Evolutionary conservation across 1,140 invertebrate genomes (phyloP).

Genomic region (Atopsyche davidsoni): DNA sequence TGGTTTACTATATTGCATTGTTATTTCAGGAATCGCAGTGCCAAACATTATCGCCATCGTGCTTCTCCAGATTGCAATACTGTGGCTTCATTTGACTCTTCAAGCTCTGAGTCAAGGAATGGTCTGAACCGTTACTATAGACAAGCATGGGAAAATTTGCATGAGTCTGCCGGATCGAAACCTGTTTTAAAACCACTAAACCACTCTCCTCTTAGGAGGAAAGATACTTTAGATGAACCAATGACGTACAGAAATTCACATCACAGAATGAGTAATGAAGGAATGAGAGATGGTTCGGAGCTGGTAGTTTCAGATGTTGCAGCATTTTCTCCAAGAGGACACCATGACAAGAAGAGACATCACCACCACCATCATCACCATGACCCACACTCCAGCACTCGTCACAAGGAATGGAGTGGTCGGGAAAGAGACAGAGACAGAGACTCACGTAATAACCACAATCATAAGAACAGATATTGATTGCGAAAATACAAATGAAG

Average conservation of each 20-base stretch:
- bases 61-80: constrained; percentile 84
- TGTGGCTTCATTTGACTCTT: constrained; percentile 79
- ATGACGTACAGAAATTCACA: constrained; percentile 32
- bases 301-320: constrained; percentile 70
- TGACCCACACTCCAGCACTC: constrained; percentile 33
- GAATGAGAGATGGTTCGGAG: constrained; percentile 73
- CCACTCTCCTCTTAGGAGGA: constrained; percentile 55
- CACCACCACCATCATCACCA: constrained; percentile 82
- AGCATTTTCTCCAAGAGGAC: constrained; percentile 43
- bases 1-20: constrained; percentile 4
- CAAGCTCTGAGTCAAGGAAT: constrained; percentile 73
- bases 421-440: constrained; percentile 35
- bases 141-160: constrained; percentile 87
- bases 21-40: constrained; percentile 60
- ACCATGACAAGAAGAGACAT: constrained; percentile 67
- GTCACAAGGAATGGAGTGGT: constrained; percentile 36
- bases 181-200: constrained; percentile 43
- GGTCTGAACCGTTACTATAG: constrained; percentile 79
- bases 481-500: too few relatives aligned
- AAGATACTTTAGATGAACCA: constrained; percentile 59
- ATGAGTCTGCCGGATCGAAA: constrained; percentile 68
- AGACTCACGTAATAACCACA: constrained; percentile 41
- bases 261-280: constrained; percentile 42
- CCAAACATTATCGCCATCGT: constrained; percentile 79
- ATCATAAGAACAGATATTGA: constrained; percentile 44